Conservation (phyloP, 2,113 vertebrate genomes). For the Dasyprocta punctata region DNA sequence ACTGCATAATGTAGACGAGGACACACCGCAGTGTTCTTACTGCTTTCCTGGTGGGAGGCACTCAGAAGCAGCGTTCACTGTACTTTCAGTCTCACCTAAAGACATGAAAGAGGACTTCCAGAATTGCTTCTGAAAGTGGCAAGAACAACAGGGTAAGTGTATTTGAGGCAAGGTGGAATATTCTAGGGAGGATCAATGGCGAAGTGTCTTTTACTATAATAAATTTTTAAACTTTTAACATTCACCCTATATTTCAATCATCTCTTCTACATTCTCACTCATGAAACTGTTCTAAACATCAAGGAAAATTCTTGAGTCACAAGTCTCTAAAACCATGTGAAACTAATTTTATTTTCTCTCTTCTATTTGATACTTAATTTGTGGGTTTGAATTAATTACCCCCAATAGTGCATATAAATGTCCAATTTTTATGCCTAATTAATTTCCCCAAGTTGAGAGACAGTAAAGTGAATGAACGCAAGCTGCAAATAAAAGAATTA, state of each 20-base stretch:
- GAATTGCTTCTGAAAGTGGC: neutral
- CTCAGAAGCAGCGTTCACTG: neutral
- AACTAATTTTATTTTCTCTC: neutral
- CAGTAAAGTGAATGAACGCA: neutral
- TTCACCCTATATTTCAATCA: neutral
- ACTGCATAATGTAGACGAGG: neutral
- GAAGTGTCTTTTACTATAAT: neutral
- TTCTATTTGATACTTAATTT: neutral
- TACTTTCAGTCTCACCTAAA: neutral
- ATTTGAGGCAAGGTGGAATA: neutral
- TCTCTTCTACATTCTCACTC: neutral
- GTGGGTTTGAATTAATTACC: neutral
- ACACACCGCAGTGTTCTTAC: neutral
- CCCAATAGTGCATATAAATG: neutral
- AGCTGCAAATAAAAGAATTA: neutral
- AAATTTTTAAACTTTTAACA: neutral
- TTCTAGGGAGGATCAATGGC: neutral
- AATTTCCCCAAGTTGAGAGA: slow-evolving; percentile 36
- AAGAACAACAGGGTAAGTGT: neutral
- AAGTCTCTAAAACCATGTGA: neutral
- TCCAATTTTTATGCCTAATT: neutral
- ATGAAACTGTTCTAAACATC: neutral
- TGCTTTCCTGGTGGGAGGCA: neutral
- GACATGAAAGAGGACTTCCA: neutral
- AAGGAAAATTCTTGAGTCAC: neutral